phyloP scores from a whole-genome alignment of 1,140 invertebrate species.

The Maconellicoccus hirsutus region DNA sequence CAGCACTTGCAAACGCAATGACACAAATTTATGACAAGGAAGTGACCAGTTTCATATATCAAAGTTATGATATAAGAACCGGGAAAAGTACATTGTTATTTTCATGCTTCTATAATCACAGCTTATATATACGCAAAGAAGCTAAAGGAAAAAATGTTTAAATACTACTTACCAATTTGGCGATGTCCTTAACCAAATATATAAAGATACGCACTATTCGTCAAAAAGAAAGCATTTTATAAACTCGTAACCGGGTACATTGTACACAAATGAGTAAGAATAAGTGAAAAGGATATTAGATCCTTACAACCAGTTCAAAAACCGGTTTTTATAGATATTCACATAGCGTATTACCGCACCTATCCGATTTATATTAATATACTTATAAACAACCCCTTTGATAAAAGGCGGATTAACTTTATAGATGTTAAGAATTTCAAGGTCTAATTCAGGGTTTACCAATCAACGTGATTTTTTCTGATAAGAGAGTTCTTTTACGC shows the following conservation, averaged over 20 bases:
- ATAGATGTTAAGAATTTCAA: neutral
- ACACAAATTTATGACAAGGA: neutral
- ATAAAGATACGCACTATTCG: neutral
- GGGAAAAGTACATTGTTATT: neutral
- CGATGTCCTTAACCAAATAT: neutral
- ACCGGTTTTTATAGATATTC: neutral
- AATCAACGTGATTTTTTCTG: neutral
- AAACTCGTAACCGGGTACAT: neutral
- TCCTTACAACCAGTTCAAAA: neutral
- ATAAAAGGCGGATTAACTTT: neutral
- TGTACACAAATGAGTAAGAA: neutral
- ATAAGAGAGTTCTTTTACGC: neutral
- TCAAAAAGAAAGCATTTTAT: neutral
- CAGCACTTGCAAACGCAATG: neutral
- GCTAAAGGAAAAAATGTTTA: neutral
- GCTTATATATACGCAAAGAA: neutral
- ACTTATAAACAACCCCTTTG: neutral
- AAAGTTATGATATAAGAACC: neutral
- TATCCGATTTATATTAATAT: constrained; percentile 5
- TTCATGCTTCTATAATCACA: too few species aligned
- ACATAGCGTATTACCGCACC: neutral
- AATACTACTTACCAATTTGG: neutral
- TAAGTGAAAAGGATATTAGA: constrained; percentile 9
- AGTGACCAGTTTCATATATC: neutral
- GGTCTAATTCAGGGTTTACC: neutral